A percentile compares a stretch with the other conserved stretches of the same genome.
phyloP scores from a whole-genome alignment of 2,888 invertebrate species.

The Hermaeophaga mercurialis region DNA sequence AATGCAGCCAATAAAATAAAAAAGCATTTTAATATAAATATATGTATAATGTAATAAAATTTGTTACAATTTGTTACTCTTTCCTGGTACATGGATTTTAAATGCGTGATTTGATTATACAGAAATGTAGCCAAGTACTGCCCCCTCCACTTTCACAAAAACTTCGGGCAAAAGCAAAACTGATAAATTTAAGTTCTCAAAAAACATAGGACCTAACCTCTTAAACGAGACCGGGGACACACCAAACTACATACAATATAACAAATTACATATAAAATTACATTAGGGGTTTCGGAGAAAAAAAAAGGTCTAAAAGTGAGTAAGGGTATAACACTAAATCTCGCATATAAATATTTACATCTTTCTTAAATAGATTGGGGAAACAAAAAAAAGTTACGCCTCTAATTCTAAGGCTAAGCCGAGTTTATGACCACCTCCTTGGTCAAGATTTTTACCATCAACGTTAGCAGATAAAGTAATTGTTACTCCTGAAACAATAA shows the following conservation, averaged over 20 bases:
- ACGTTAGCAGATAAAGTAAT: constrained; percentile 1
- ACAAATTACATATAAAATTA: not conserved
- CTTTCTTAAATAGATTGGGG: not conserved
- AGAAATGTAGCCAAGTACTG: too few species aligned
- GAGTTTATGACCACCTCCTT: not conserved
- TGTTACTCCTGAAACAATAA: constrained; percentile 6
- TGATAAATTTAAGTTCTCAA: too few species aligned
- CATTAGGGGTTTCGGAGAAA: not conserved
- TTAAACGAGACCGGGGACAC: not conserved
- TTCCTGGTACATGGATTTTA: not conserved
- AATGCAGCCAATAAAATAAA: not conserved
- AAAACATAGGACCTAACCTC: not conserved
- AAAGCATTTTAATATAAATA: not conserved
- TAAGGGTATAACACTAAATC: not conserved
- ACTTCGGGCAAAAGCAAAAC: too few species aligned
- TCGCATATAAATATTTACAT: not conserved
- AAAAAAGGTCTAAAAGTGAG: not conserved
- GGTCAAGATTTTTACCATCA: not conserved
- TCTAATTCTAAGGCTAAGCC: constrained; percentile 8
- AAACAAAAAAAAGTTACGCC: not conserved
- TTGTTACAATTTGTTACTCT: constrained; percentile 2
- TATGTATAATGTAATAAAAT: not conserved
- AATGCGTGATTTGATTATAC: not conserved
- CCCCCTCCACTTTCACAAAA: too few species aligned
- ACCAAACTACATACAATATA: not conserved